Base-by-base conservation (phyloP, 1,140 invertebrate genomes). In the Lucilia sericata region DNA sequence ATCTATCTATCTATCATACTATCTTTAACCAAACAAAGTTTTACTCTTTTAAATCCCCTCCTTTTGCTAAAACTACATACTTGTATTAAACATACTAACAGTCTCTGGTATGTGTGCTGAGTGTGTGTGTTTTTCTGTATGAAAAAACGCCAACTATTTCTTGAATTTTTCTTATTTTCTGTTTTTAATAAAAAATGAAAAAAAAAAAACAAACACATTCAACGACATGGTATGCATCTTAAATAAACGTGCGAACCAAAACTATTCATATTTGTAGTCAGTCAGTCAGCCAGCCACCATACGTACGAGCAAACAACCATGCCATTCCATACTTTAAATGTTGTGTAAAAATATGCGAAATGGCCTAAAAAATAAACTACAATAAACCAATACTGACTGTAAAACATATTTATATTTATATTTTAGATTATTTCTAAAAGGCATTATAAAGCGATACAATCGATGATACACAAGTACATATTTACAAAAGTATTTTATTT, bases 231-330 rank as follows among this genome's bases (percentile, higher is more conserved):
- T 19, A 78, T 78, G 75, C 75, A 78, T 78, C 75, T 78, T 42
- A 78, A 78, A 78, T 78, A 42, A 78, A 78, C 75, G 75, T 78
- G 75, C 75, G 75, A 78, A 78, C 75, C 34, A 76, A 76, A 76
- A 76, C 34, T 70, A 25, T 70, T 70, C 65, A 70, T 70, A 70
- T 19, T 70, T 25, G 21, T 21, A 25, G 65, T 70, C 60, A 65
- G 14, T 65, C 14, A n/a, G 14, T n/a, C 60, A 25, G 7, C 14
- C 55, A 17, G 55, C 55, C 14, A 25, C 9, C 65, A 8, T 21
- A 21, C 65, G 7, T 21, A n/a, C 55, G 14, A 30, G 14, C 55
- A 60, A 2, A 60, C 55, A 17, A 60, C n/a, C 55, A 60, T 70
- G 9, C 65, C 65, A 70, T 21, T 19, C 65, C 55, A 60, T 60